These are phyloP conservation scores for Muraenolepis orangiensis DNA, from an alignment of 2,797 vertebrate genomes.

Conservation along the genomic window DNA sequence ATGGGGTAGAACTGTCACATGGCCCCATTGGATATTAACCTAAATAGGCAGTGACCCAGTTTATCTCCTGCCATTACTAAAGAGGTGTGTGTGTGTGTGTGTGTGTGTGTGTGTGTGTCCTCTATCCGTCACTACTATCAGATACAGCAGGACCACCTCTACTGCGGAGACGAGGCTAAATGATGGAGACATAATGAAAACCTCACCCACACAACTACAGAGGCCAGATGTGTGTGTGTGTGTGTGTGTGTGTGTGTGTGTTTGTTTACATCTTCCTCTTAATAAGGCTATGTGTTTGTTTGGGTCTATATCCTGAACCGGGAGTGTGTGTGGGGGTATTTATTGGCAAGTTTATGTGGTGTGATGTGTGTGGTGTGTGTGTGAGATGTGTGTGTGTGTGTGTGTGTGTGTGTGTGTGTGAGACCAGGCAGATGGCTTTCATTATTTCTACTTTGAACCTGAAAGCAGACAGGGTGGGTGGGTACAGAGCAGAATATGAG, in stretches of 20 bases:
- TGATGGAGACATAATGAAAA: background rate
- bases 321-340: constrained; percentile 7
- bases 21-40: constrained; percentile 57
- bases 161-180: constrained; percentile 7
- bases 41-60: constrained; percentile 62
- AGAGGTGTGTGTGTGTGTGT: background rate
- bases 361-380: background rate
- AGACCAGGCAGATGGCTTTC: constrained; percentile 65
- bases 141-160: constrained; percentile 12
- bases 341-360: background rate
- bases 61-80: constrained; percentile 33
- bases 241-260: background rate
- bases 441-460: constrained; percentile 64
- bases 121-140: constrained; percentile 15
- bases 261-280: background rate
- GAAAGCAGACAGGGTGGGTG: constrained; percentile 14
- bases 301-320: background rate
- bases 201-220: background rate
- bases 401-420: constrained; percentile 7
- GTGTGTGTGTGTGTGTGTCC: background rate
- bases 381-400: background rate
- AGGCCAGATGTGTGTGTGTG: background rate
- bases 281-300: constrained; percentile 1
- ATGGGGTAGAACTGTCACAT: constrained; percentile 31
- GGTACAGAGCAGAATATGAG: too few species aligned